Conservation (phyloP, 2,888 invertebrate genomes). For the Ichneumoninae sp. region DNA sequence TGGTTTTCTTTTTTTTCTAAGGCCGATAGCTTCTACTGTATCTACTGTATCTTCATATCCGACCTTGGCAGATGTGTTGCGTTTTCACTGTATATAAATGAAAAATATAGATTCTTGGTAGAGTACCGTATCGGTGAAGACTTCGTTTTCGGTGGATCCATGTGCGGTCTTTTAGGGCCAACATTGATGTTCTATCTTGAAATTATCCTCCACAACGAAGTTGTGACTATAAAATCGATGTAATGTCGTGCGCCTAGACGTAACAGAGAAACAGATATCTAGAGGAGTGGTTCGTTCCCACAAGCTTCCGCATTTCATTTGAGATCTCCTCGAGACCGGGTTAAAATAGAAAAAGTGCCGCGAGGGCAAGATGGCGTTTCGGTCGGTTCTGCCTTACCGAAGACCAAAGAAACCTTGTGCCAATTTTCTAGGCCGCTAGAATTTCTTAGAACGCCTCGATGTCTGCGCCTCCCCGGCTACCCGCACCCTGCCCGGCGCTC, state of each 20-base stretch:
- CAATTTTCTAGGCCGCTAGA: constrained; percentile 78
- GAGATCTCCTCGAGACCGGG: constrained; percentile 8
- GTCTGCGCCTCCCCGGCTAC: background rate
- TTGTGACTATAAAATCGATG: no score
- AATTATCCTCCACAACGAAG: no score
- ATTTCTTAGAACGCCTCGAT: constrained; percentile 74
- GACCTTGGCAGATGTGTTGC: no score
- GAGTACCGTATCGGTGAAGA: no score
- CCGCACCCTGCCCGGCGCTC: background rate
- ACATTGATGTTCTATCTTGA: no score
- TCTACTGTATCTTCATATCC: no score
- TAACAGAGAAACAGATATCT: background rate
- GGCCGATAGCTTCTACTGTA: no score
- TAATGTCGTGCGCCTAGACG: background rate
- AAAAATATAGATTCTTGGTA: no score
- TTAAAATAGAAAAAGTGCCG: constrained; percentile 36
- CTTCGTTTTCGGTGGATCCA: no score
- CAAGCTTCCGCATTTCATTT: constrained; percentile 34
- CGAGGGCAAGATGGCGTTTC: constrained; percentile 52
- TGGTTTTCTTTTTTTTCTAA: no score
- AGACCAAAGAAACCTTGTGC: constrained; percentile 78
- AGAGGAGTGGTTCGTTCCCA: background rate
- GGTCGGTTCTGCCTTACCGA: constrained; percentile 1
- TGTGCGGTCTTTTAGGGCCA: no score
- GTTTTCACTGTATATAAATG: no score